Base-by-base conservation (phyloP, 2,888 invertebrate genomes). In the Ditula angustiorana region DNA sequence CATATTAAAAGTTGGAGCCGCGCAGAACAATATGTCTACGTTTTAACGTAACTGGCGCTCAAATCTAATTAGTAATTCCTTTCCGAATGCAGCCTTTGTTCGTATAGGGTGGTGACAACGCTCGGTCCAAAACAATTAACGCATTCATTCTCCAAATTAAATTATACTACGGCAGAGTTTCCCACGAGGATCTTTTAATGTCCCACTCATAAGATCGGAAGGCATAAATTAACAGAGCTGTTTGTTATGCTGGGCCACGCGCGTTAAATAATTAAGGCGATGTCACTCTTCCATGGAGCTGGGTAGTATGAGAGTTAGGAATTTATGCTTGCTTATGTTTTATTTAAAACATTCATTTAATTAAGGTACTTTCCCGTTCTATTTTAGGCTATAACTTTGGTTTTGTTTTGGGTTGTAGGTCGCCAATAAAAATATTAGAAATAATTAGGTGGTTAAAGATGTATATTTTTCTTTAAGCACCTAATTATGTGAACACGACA, bases 171-270 rank as follows among this genome's bases (percentile, higher is more conserved):
- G 67, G 71, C 67, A 61, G 73, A 76, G 74, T 78, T 78, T 81
- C 81, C 81, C 83, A 77, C 77, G 81, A 84, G 85, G 80, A 85
- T 80, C 79, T 85, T 85, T 85, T 83, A 87, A 86, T 83, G 83
- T 82, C 77, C 76, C 78, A 83, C 84, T 87, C 82, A 80, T 85
- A 85, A 85, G 83, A 83, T 83, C 81, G 81, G 79, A 82, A 82
- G 75, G 81, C 82, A 85, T 87, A 86, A 87, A 85, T 88, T 84
- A 87, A 82, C 76, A 76, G 67, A 69, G 81, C 80, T 82, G 79
- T 88, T 88, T 83, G 82, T 85, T 87, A 87, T 88, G 85, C 87
- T 68, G 63, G 70, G 74, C 81, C 83, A 83, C 79, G 83, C 79
- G 74, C 78, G 72, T 71, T 68, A 69, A 71, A 69, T 71, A 74